Conservation (phyloP, 2,113 vertebrate genomes). For the Cebus imitator region DNA sequence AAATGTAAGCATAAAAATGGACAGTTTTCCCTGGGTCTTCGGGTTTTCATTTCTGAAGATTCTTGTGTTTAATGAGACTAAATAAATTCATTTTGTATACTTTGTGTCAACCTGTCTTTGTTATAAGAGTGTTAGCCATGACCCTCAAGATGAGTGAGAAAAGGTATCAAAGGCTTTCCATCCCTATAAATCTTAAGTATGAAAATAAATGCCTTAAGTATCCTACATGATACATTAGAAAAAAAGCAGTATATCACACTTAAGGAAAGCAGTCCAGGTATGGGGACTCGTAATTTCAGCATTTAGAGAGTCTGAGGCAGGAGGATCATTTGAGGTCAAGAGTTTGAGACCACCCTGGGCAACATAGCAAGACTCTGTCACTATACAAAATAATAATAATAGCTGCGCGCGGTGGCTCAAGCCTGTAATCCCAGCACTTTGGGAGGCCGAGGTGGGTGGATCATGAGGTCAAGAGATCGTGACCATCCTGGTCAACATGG, state of each 20-base stretch:
- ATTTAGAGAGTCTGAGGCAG: too few relatives aligned
- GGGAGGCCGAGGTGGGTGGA: too few relatives aligned
- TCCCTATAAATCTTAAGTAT: too few relatives aligned
- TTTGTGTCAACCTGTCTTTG: not conserved
- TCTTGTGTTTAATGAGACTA: not conserved
- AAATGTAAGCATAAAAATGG: not conserved
- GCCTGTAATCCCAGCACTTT: too few relatives aligned
- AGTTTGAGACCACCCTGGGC: too few relatives aligned
- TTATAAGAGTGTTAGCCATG: not conserved
- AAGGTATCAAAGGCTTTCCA: not conserved
- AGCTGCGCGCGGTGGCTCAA: too few relatives aligned
- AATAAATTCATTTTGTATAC: not conserved
- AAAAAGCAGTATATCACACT: not conserved
- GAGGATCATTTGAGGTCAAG: too few relatives aligned
- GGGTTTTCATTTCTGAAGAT: not conserved
- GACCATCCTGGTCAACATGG: too few relatives aligned
- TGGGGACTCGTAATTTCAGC: too few relatives aligned
- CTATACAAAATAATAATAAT: too few relatives aligned
- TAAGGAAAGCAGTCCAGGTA: not conserved
- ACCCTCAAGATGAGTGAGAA: not conserved
- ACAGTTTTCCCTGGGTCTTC: not conserved
- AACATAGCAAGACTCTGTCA: too few relatives aligned
- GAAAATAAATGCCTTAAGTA: slow-evolving; percentile 19
- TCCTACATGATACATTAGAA: not conserved
- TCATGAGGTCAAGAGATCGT: too few relatives aligned